phyloP scores from a whole-genome alignment of 2,888 invertebrate genomes.

The Harmothoe impar region DNA sequence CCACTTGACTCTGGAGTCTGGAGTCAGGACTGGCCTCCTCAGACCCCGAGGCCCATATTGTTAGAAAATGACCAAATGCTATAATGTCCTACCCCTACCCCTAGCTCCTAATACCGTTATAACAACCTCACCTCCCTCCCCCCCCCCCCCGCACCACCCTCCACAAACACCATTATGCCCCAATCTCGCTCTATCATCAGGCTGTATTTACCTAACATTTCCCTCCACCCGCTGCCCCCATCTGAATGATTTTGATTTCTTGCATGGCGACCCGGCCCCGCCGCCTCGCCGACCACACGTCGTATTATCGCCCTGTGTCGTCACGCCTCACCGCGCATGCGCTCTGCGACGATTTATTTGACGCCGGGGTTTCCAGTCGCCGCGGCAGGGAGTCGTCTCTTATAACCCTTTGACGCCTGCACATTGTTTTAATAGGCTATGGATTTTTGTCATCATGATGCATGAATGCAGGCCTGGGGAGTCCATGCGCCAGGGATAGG shows the following conservation, averaged over 20 bases:
- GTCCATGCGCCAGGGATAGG: too few species aligned
- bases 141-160: background rate
- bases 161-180: conserved; percentile 42
- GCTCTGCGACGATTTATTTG: conserved; percentile 25
- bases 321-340: background rate
- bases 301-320: background rate
- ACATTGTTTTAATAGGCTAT: too few species aligned
- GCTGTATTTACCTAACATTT: conserved; percentile 47
- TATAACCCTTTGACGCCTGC: too few species aligned
- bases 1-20: too few species aligned
- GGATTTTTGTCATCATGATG: too few species aligned
- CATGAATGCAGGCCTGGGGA: too few species aligned
- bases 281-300: background rate
- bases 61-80: too few species aligned
- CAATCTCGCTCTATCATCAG: conserved; percentile 62
- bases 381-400: too few species aligned
- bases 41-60: too few species aligned
- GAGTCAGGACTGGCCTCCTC: too few species aligned
- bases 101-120: background rate
- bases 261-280: conserved; percentile 54
- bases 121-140: background rate
- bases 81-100: background rate
- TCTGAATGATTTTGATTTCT: conserved; percentile 61
- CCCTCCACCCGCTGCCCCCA: background rate
- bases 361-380: background rate